Evolutionary conservation across 2,888 invertebrate species (phyloP), one percentile per base, ranked within the genome.

Genomic region (Criorhina ranunculi): DNA sequence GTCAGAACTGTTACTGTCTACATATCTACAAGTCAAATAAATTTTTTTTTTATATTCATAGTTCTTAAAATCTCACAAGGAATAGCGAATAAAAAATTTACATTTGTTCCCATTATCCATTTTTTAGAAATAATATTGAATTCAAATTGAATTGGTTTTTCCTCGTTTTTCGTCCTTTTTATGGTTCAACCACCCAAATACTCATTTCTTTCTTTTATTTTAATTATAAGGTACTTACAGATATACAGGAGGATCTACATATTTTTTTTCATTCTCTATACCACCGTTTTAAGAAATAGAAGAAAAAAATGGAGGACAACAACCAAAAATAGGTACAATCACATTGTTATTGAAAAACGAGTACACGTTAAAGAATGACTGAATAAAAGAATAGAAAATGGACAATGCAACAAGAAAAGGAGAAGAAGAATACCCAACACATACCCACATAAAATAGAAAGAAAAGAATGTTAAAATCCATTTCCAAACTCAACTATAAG

Each of bases 401-500:
- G 24, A 81, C 62, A 64, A 76, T 69, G 62, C 19, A 69, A 51
- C 9, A 62, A 57, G 49, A 66, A 44, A 57, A 49, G 33, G 49
- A 57, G 6, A 42, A 35, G 49, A 62, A 15, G 33, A 49, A 44
- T 53, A 62, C 55, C 37, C 49, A 37, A 44, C 19, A 55, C 44
- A 44, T 19, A n/a, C n/a, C 5, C 33, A 24, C 35, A 46, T 29
- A 31, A 59, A 67, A 51, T 19, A 12, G 12, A 49, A 55, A 12
- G 33, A 15, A 11, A 4, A 35, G 15, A 67, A 70, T 59, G 70
- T 33, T 75, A 42, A 66, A 76, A 77, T 67, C 66, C 73, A 72
- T 72, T 77, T 72, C 53, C 51, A 53, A 66, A 55, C 77, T 82
- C 44, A 66, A 59, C 72, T 77, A 60, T 57, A 55, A 82, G 60